Base-by-base conservation (phyloP, 2,113 vertebrate genomes). In the Ophiodon elongatus region DNA sequence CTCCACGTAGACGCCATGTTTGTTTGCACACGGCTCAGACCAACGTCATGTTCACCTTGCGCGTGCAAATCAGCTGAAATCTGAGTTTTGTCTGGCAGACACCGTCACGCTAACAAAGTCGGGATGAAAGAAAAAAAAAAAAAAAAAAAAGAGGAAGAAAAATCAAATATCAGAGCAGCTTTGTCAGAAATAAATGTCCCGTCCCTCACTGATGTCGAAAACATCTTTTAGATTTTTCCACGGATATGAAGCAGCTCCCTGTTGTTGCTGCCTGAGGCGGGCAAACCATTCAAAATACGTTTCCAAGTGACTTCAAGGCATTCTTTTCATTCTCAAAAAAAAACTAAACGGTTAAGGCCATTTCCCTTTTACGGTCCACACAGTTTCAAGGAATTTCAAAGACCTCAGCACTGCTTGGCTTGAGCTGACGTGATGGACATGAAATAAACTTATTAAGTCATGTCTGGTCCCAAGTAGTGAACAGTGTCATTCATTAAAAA, bases 391-490 rank as follows among this genome's bases (percentile, higher is more conserved):
- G 41, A 52, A 37, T 64, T 47, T 57, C 23, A 27, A n/a, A 66
- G 19, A 45, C 23, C 50, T 79, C 47, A 45, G 37, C 56, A 8
- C 37, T 70, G 52, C 47, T 69, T 0, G 1, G 56, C 62, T 52
- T 3, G 39, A 59, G 35, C 8, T 25, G 52, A 43, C 6, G 0
- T n/a, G 6, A 33, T 25, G 11, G 0, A 13, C 23, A 25, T 41
- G 11, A 62, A 52, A 54, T 6, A 68, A 63, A 31, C 65, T n/a
- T 3, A 69, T n/a, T 3, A 69, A 59, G 1, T 2, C 1, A 7
- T 5, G 47, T 56, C n/a, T 88, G 57, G 89, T 85, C 80, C 91
- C 33, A 4, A 41, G 45, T 79, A 33, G 52, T 69, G 67, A 64
- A 33, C 54, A 76, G 50, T 67, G 74, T 73, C 13, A 35, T 70